Evolutionary conservation across 2,797 vertebrate genomes (phyloP), one percentile per base, ranked within the genome.

Genomic region (Pitangus sulphuratus): DNA sequence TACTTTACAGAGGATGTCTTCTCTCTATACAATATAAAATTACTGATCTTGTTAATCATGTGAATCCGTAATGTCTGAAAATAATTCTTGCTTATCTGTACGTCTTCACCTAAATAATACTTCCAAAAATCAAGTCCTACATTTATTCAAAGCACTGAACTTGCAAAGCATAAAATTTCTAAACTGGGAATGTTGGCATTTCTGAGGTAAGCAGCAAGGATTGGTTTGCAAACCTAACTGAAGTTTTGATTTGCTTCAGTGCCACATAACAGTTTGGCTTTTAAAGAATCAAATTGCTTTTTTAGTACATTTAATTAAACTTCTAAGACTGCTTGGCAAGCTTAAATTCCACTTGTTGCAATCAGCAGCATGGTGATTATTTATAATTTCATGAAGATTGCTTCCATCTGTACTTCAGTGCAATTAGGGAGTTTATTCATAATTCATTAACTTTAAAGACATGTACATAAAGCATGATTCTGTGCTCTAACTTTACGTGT

Each of bases 361-460:
- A 95, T 97, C 87, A 96, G 61, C 93, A 95, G 69, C 35, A 37
- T 70, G 51, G 65, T 66, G 91, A 97, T 97, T 97, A 96, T 93
- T 97, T 94, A 64, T 96, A 97, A 97, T 88, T 81, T 89, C 66
- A 68, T 86, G 47, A 95, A 90, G 91, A 81, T 68, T 96, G 42
- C 58, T 94, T 92, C 94, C 90, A 95, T 93, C 94, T 94, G 91
- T 48, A 96, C 44, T 78, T 75, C 56, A 93, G 78, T 88, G 72
- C 33, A 89, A 92, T 91, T 96, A 88, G 20, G 84, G 94, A 89
- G 76, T 84, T 95, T 96, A 95, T 96, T 97, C 95, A 95, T 95
- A 87, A 97, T 94, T 96, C 69, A 97, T 97, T 97, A 97, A 95
- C 95, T 96, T 79, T 76, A 64, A 92, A 79, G 90, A 86, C n/a